Evolutionary conservation across 2,888 invertebrate species (phyloP).

Genomic region (Anoncus sp.): DNA sequence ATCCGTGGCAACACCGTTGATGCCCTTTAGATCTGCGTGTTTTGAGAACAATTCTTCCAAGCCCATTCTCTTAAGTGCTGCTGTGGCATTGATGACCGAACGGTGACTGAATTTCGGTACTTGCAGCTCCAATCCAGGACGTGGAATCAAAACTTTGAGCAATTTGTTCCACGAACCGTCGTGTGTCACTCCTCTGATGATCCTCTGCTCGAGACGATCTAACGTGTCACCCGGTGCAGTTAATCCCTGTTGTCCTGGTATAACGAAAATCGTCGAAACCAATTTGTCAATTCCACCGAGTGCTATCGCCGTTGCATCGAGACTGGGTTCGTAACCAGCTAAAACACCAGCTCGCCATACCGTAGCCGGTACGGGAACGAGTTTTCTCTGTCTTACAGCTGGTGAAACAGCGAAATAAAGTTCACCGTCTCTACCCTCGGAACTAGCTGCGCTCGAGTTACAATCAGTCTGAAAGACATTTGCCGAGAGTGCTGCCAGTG

Average conservation of each 20-base stretch:
- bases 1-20: conserved; percentile 92
- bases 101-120: conserved; percentile 93
- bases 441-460: conserved; percentile 89
- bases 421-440: conserved; percentile 92
- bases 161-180: conserved; percentile 90
- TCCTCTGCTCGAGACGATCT: conserved; percentile 89
- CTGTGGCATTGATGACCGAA: conserved; percentile 92
- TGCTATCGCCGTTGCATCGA: conserved; percentile 93
- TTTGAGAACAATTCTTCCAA: conserved; percentile 91
- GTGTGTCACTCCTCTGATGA: conserved; percentile 87
- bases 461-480: conserved; percentile 95
- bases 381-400: conserved; percentile 90
- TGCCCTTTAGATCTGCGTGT: conserved; percentile 92
- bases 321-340: conserved; percentile 93
- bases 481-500: conserved; percentile 91
- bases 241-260: conserved; percentile 94
- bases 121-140: conserved; percentile 92
- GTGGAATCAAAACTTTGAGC: conserved; percentile 89
- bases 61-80: conserved; percentile 92
- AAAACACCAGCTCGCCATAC: conserved; percentile 91
- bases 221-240: conserved; percentile 92
- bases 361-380: conserved; percentile 93
- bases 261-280: conserved; percentile 91
- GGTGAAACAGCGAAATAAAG: conserved; percentile 94
- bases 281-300: conserved; percentile 89